phyloP scores from a whole-genome alignment of 2,113 vertebrate species.

The Xiphophorus couchianus region DNA sequence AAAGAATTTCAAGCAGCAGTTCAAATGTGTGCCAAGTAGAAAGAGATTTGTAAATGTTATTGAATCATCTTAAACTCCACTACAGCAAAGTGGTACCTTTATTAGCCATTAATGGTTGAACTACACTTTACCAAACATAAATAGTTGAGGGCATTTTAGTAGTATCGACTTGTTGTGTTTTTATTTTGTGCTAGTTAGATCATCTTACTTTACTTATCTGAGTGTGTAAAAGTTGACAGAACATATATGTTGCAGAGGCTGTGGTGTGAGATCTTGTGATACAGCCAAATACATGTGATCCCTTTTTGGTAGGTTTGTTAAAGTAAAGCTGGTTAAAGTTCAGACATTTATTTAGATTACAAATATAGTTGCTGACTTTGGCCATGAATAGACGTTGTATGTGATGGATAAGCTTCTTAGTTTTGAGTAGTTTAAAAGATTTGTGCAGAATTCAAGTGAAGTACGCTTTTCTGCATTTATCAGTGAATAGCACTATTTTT shows the following conservation, averaged over 20 bases:
- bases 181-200: not conserved
- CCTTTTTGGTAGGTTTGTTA: no score
- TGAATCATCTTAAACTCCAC: not conserved
- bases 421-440: not conserved
- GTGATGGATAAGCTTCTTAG: not conserved
- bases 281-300: no score
- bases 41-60: not conserved
- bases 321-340: no score
- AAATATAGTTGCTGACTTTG: not conserved
- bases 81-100: not conserved
- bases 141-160: no score
- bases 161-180: not conserved
- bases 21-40: not conserved
- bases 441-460: not conserved
- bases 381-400: not conserved
- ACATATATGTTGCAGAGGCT: not conserved
- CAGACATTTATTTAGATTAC: no score
- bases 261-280: not conserved
- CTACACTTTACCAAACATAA: not conserved
- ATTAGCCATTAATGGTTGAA: not conserved
- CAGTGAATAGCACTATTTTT: not conserved
- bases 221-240: not conserved
- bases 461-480: not conserved
- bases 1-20: no score
- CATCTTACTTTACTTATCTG: no score